Evolutionary conservation across 2,888 invertebrate species (phyloP).

Genomic region (Anagyrus pseudococci): DNA sequence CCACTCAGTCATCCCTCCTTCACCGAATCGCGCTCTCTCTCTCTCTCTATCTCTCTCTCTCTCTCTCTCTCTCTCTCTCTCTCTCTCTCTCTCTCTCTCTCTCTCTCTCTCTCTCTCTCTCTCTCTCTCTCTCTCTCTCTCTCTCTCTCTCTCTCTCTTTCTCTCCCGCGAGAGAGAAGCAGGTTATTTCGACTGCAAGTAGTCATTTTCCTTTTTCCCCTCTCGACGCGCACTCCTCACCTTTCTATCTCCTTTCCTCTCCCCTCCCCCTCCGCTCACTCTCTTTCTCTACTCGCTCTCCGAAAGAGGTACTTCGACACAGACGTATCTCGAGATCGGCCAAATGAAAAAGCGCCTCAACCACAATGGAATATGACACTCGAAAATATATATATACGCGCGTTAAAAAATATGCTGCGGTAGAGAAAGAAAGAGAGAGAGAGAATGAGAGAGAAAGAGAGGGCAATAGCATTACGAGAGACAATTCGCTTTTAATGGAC

Average conservation of each 20-base stretch:
- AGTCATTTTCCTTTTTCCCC: conserved; percentile 8
- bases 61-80: too few relatives aligned
- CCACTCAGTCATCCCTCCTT: conserved; percentile 3
- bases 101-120: too few relatives aligned
- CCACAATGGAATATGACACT: conserved; percentile 38
- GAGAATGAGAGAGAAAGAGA: conserved; percentile 2
- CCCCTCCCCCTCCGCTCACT: conserved; percentile 14
- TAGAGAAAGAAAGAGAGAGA: background rate
- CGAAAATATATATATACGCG: background rate
- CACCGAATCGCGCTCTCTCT: background rate
- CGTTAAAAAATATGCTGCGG: too few relatives aligned
- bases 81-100: too few relatives aligned
- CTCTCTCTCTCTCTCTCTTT: too few relatives aligned
- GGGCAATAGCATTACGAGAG: too few relatives aligned
- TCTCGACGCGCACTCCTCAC: background rate
- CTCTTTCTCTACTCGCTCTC: conserved; percentile 21
- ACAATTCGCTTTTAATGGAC: conserved; percentile 35
- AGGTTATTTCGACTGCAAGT: conserved; percentile 17
- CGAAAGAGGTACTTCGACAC: conserved; percentile 7
- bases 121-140: too few relatives aligned
- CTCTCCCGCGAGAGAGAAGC: conserved; percentile 2
- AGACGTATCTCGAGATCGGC: conserved; percentile 34
- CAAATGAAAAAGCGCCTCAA: conserved; percentile 42
- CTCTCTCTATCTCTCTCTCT: too few relatives aligned
- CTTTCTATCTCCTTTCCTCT: background rate